A percentile compares a stretch with the other conserved stretches of the same genome.
These are phyloP conservation scores for Chelonus insularis DNA, from an alignment of 1,140 invertebrate species.

Conservation along the genomic window DNA sequence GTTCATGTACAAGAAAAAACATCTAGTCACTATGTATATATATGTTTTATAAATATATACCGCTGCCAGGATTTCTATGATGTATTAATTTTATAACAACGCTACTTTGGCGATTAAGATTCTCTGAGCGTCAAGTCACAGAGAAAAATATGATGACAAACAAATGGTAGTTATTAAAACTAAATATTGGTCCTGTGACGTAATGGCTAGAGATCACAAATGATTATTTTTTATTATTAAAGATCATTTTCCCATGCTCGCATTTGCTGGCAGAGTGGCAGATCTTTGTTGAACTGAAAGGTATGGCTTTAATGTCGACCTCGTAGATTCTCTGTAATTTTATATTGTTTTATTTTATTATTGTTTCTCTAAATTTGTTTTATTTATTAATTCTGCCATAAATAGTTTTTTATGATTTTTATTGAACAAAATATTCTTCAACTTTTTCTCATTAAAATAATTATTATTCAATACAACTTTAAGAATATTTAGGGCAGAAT, in stretches of 20 bases:
- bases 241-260: conserved; percentile 61
- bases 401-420: too few relatives aligned
- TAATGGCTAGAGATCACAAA: conserved; percentile 4
- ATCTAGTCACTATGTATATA: too few relatives aligned
- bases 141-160: conserved; percentile 5
- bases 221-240: conserved; percentile 10
- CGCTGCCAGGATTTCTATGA: neutral
- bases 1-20: too few relatives aligned
- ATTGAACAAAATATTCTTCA: too few relatives aligned
- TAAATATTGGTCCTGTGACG: neutral
- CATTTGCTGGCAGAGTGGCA: conserved; percentile 71
- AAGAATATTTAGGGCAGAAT: too few relatives aligned
- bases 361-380: too few relatives aligned
- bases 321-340: conserved; percentile 70
- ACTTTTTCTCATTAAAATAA: too few relatives aligned
- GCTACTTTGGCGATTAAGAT: conserved; percentile 25
- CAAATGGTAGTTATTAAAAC: neutral
- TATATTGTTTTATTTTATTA: too few relatives aligned
- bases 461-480: too few relatives aligned
- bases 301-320: conserved; percentile 72
- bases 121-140: conserved; percentile 7
- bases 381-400: too few relatives aligned
- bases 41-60: neutral
- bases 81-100: neutral
- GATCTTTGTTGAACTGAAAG: conserved; percentile 71